These are phyloP conservation scores for Phataginus tricuspis DNA, from an alignment of 2,797 vertebrate species.

Conservation along the genomic window DNA sequence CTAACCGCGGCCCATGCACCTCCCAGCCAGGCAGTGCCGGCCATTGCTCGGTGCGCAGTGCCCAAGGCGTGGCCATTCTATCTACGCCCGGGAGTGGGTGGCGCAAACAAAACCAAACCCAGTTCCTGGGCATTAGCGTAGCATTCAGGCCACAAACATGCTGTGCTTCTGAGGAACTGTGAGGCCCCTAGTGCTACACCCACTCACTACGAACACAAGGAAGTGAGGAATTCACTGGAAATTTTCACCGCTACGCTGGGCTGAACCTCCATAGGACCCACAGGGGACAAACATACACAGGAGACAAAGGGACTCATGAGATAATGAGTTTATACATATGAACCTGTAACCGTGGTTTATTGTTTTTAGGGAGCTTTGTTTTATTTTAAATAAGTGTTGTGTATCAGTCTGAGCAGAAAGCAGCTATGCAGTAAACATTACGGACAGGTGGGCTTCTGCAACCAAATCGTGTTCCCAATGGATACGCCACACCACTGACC, in stretches of 20 bases:
- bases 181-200: accelerated
- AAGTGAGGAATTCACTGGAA: neutral
- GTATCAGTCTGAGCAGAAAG: accelerated
- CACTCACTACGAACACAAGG: neutral
- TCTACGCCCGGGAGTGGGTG: neutral
- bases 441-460: accelerated
- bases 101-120: neutral
- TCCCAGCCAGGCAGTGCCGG: neutral
- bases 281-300: accelerated
- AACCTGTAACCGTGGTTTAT: neutral
- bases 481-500: accelerated
- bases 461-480: accelerated
- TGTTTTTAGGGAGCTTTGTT: neutral
- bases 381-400: neutral
- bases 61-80: neutral
- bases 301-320: neutral
- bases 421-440: accelerated
- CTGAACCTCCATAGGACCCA: no score
- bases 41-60: neutral
- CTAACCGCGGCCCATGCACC: accelerated
- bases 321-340: neutral
- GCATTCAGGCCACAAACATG: neutral
- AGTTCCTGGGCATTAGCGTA: neutral
- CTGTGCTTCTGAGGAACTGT: neutral
- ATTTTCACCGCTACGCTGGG: accelerated